Base-by-base conservation (phyloP, 2,888 invertebrate species). In the Drosophila heteroneura region DNA sequence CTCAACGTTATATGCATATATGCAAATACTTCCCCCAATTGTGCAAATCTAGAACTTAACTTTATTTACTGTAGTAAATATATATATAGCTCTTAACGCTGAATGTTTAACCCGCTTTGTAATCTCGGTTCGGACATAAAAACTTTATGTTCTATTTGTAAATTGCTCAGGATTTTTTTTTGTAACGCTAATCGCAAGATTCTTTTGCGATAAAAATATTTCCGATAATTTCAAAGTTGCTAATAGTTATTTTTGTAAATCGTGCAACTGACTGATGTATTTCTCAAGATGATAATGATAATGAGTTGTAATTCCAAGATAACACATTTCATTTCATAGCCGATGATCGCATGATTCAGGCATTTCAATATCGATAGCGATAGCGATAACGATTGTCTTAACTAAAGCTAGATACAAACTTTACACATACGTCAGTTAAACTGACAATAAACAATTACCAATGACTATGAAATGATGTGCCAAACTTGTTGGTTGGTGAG, bases 311-410 rank as follows among this genome's bases (percentile, higher is more conserved):
- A 56, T 35, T 22, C 16, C 12, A 19, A 30, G 51, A 70, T 65
- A 72, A 59, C 59, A 51, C 44, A 63, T 30, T 51, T 56, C 26
- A 28, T 32, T 77, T 57, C 47, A 52, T 39, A 56, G 53, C 22
- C 19, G 74, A 73, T 62, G 67, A 76, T 59, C 76, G 79, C 64
- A 76, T 59, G 26, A 44, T 70, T 47, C 14, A 26, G 47, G 14
- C 35, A 57, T 19, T 58, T 76, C 52, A 58, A 74, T 76, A 53
- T 49, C 57, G 71, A 70, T 76, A 58, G 6, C 60, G 56, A 68
- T 51, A 54, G 14, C 69, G 41, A 68, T 60, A 51, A 3, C 14
- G 7, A 47, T 47, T 47, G 22, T 5, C 22, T 4, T 22, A 16
- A 22, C 44, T 22, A 44, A 2, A n/a, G 41, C n/a, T 44, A 44